These are phyloP conservation scores for Lanius collurio DNA, from an alignment of 2,113 vertebrate genomes.

Conservation along the genomic window DNA sequence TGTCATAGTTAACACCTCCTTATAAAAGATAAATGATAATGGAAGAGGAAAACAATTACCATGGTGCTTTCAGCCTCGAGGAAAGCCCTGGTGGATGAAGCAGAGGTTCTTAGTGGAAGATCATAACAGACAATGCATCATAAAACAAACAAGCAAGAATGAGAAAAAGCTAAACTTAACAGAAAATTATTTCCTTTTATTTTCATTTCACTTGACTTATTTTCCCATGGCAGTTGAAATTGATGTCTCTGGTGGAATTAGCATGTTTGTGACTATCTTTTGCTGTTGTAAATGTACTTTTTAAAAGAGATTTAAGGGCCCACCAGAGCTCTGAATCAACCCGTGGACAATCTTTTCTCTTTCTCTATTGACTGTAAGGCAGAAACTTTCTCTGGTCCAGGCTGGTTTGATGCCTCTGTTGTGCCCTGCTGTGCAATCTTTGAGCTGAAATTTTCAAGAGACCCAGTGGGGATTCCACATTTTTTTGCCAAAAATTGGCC, in stretches of 20 bases:
- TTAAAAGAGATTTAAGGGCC: background rate
- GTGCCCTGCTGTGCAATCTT: background rate
- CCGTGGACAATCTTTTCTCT: background rate
- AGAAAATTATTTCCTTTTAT: slow-evolving; percentile 17
- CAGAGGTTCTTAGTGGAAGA: slow-evolving; percentile 55
- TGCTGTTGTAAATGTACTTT: background rate
- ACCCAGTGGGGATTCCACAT: background rate
- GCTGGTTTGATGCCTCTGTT: background rate
- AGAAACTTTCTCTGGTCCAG: background rate
- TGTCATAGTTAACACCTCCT: slow-evolving; percentile 64
- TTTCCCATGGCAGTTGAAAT: background rate
- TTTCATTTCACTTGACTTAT: slow-evolving; percentile 17
- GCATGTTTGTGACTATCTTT: background rate
- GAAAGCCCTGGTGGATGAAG: slow-evolving; percentile 40
- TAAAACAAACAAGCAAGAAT: slow-evolving; percentile 46
- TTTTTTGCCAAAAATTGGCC: slow-evolving; percentile 24
- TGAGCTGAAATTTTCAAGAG: slow-evolving; percentile 15
- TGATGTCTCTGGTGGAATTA: background rate
- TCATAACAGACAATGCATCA: slow-evolving; percentile 55
- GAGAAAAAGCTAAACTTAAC: slow-evolving; percentile 16
- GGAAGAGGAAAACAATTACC: slow-evolving; percentile 60
- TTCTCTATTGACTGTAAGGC: background rate
- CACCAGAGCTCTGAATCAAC: background rate
- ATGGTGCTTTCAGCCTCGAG: slow-evolving; percentile 51
- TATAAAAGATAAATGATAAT: slow-evolving; percentile 74